Evolutionary conservation across 2,113 vertebrate genomes (phyloP), one percentile per base, ranked within the genome.

Genomic region (Mixornis gularis): DNA sequence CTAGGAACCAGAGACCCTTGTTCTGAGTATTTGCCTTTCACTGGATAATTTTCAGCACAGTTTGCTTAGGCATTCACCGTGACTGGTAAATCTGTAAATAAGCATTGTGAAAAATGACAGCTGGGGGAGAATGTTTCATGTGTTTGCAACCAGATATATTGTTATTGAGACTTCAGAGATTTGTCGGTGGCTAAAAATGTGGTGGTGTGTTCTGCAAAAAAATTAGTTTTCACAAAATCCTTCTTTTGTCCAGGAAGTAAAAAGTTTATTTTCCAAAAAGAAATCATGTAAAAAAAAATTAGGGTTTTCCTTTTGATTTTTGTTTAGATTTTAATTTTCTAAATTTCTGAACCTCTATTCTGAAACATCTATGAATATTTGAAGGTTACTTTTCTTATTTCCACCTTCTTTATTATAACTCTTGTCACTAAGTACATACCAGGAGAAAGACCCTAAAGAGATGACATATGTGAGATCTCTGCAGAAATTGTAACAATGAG

Each of bases 281-380:
- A 63, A 77, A 36, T 30, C 0, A 24, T 21, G 9, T 3, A 43
- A 43, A 0, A 12, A 12, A 53, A 25, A 26, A 7, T 8, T 10
- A 16, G 5, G 5, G 14, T 7, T 32, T 36, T 71, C 51, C 2
- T 68, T n/a, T 44, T 43, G 3, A 32, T 64, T 7, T 29, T 1
- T 0, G 3, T 34, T 65, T 71, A 38, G 14, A 48, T 66, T 84
- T 58, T 49, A 51, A 34, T 68, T 68, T 72, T 68, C 25, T 59
- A 16, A 36, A 63, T 48, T 64, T 77, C 36, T 10, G 11, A 71
- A 62, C 24, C 6, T 62, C 22, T 13, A 21, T 13, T 76, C 34
- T 76, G 26, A 83, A 80, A 48, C 22, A 16, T 30, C 11, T 52
- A 5, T 20, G 27, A 70, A 65, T 62, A 64, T 55, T 13, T 53